phyloP scores from a whole-genome alignment of 2,797 vertebrate species.

The Vireo griseus region DNA sequence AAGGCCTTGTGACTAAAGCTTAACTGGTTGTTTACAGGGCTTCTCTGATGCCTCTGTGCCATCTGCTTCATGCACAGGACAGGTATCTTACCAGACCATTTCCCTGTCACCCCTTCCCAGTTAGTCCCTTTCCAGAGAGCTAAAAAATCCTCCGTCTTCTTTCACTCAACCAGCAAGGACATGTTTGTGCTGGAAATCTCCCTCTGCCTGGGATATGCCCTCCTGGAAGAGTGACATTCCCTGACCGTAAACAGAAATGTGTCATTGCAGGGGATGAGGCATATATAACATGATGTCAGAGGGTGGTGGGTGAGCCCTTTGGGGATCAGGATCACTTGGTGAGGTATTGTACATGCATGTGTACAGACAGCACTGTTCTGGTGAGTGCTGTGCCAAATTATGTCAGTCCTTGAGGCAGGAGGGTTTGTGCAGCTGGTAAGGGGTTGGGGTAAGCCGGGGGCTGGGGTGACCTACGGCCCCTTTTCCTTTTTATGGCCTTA shows the following conservation, averaged over 20 bases:
- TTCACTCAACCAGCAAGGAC: not conserved
- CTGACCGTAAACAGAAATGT: not conserved
- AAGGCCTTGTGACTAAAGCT: not conserved
- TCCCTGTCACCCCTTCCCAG: not conserved
- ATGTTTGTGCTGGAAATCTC: not conserved
- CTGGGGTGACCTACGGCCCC: not conserved
- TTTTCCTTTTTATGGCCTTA: not conserved
- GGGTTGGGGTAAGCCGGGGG: not conserved
- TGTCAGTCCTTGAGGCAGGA: not conserved
- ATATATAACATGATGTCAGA: rapidly evolving
- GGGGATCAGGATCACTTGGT: not conserved
- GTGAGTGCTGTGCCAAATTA: not conserved
- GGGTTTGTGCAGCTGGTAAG: not conserved
- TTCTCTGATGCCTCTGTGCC: not conserved
- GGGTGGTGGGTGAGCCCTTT: not conserved
- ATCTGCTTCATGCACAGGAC: not conserved
- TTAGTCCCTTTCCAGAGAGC: not conserved
- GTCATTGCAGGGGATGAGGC: not conserved
- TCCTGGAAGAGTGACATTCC: not conserved
- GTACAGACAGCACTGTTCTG: not conserved
- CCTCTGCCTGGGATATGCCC: not conserved
- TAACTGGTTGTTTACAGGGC: not conserved
- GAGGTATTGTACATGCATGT: not conserved
- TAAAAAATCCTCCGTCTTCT: not conserved
- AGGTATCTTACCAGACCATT: not conserved